These are phyloP conservation scores for Mormyrops attenuatus DNA, from an alignment of 2,797 vertebrate species.

Conservation along the genomic window DNA sequence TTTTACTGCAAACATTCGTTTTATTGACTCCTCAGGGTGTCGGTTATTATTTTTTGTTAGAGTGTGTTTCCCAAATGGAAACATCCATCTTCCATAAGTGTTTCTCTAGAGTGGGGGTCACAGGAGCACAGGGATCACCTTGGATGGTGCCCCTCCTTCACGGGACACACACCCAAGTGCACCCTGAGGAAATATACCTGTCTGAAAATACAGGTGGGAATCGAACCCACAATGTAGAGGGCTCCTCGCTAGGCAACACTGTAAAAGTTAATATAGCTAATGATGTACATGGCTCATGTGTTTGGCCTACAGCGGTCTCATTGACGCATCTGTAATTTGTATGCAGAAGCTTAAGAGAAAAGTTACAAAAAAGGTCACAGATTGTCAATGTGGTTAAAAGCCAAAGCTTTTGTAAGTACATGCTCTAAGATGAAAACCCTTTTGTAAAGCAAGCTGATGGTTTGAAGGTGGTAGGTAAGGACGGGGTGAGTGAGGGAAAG, in stretches of 20 bases:
- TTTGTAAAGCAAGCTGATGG: not conserved
- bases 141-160: not conserved
- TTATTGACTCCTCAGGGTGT: not conserved
- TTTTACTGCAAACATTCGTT: not conserved
- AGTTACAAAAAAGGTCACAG: not conserved
- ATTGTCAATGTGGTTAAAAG: not conserved
- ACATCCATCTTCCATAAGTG: not conserved
- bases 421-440: not conserved
- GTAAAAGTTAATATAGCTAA: not conserved
- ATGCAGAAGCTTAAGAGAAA: not conserved
- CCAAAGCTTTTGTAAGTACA: not conserved
- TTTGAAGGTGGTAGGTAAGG: not conserved
- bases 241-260: not conserved
- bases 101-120: not conserved
- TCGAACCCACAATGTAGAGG: not conserved
- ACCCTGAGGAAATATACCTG: not conserved
- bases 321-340: not conserved
- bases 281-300: not conserved
- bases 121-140: not conserved
- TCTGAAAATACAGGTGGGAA: not conserved
- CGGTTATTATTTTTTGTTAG: not conserved
- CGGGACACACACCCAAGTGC: not conserved
- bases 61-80: not conserved
- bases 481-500: not conserved
- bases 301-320: not conserved